Evolutionary conservation across 1,140 invertebrate species (phyloP).

Genomic region (Drosophila virilis): DNA sequence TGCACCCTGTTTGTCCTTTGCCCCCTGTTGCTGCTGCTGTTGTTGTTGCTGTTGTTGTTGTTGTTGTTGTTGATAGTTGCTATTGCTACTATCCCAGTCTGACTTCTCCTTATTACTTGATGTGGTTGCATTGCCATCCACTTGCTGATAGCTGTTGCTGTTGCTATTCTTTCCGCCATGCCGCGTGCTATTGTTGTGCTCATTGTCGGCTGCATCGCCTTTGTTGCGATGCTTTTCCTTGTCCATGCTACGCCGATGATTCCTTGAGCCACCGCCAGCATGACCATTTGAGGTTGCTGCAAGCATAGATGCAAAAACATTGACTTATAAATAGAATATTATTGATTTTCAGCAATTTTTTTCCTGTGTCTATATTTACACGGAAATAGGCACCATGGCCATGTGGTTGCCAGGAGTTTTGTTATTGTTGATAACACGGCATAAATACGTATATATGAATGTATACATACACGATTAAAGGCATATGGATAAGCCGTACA

Average conservation of each 20-base stretch:
- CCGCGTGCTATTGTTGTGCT: slow-evolving; percentile 63
- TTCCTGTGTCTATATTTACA: too few species aligned
- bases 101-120: slow-evolving; percentile 75
- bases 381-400: too few species aligned
- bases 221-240: slow-evolving; percentile 81
- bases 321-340: slow-evolving; percentile 13
- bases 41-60: slow-evolving; percentile 52
- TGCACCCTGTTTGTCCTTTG: slow-evolving; percentile 70
- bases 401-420: slow-evolving; percentile 23
- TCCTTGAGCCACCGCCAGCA: slow-evolving; percentile 61
- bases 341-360: slow-evolving; percentile 47
- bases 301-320: slow-evolving; percentile 30
- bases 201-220: slow-evolving; percentile 58
- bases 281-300: slow-evolving; percentile 80
- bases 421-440: slow-evolving; percentile 7
- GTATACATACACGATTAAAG: not conserved
- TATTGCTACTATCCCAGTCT: slow-evolving; percentile 76
- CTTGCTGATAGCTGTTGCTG: slow-evolving; percentile 62
- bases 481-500: not conserved
- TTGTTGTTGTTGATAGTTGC: slow-evolving; percentile 63
- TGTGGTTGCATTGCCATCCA: slow-evolving; percentile 53
- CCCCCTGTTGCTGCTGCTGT: slow-evolving; percentile 62
- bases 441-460: too few species aligned
- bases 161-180: slow-evolving; percentile 58
- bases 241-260: slow-evolving; percentile 79